Conservation (phyloP, 2,113 vertebrate genomes). For the Sceloporus tristichus region DNA sequence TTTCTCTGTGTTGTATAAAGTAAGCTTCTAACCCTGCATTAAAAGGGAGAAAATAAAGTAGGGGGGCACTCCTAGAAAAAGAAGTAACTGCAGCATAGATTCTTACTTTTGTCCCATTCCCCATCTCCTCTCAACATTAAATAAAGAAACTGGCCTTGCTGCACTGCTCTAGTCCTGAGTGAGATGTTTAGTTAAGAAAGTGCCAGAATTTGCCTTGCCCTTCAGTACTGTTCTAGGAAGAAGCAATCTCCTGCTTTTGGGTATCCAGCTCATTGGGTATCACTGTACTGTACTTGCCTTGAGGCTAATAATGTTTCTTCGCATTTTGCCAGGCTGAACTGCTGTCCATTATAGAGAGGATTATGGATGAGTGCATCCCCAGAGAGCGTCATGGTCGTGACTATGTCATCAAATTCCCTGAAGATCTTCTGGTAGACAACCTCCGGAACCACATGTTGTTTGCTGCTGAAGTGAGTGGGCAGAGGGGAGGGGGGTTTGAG, state of each 20-base stretch:
- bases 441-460: slow-evolving; percentile 79
- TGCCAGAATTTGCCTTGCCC: background rate
- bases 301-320: background rate
- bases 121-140: background rate
- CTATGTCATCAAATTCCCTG: slow-evolving; percentile 80
- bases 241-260: background rate
- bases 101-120: background rate
- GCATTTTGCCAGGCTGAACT: slow-evolving; percentile 71
- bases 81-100: background rate
- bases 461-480: slow-evolving; percentile 75
- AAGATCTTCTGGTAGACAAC: slow-evolving; percentile 76
- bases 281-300: background rate
- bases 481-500: accelerated
- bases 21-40: background rate
- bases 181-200: background rate
- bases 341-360: slow-evolving; percentile 73
- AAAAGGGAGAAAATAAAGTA: background rate
- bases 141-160: background rate
- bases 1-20: background rate
- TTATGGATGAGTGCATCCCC: slow-evolving; percentile 80
- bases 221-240: background rate
- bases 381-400: slow-evolving; percentile 73
- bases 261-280: background rate
- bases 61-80: background rate
- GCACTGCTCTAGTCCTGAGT: background rate